Conservation (phyloP, 2,888 invertebrate genomes). For the Volucella inanis region DNA sequence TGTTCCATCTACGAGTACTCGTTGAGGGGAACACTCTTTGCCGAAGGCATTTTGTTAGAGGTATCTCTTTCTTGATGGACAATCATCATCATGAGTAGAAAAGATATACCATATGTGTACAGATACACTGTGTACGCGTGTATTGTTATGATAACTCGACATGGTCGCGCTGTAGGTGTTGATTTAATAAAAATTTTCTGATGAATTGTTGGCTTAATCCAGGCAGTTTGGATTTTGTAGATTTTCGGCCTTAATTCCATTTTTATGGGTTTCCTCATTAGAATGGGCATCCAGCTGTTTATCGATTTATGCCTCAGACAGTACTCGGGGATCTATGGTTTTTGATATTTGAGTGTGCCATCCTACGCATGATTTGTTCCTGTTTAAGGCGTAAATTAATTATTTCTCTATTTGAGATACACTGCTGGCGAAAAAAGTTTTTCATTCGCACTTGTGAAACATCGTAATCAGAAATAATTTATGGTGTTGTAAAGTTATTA, state of each 20-base stretch:
- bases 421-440: constrained; percentile 40
- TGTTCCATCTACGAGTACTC: constrained; percentile 62
- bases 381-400: constrained; percentile 60
- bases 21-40: constrained; percentile 41
- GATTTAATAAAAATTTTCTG: constrained; percentile 68
- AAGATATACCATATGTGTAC: not conserved
- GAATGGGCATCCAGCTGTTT: constrained; percentile 68
- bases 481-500: constrained; percentile 67
- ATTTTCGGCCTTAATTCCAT: constrained; percentile 49
- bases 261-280: constrained; percentile 63
- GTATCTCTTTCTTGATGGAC: constrained; percentile 43
- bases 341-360: constrained; percentile 33
- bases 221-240: not conserved
- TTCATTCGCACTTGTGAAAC: constrained; percentile 16
- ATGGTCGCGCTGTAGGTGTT: constrained; percentile 63
- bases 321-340: not conserved
- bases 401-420: constrained; percentile 54
- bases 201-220: constrained; percentile 26
- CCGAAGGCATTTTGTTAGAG: constrained; percentile 36
- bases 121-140: not conserved
- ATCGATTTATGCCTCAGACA: constrained; percentile 55
- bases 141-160: constrained; percentile 52
- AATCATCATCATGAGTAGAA: constrained; percentile 40
- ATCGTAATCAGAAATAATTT: constrained; percentile 58
- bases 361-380: constrained; percentile 51